Evolutionary conservation across 2,797 vertebrate genomes (phyloP).

Genomic region (Sebastes nivosus): DNA sequence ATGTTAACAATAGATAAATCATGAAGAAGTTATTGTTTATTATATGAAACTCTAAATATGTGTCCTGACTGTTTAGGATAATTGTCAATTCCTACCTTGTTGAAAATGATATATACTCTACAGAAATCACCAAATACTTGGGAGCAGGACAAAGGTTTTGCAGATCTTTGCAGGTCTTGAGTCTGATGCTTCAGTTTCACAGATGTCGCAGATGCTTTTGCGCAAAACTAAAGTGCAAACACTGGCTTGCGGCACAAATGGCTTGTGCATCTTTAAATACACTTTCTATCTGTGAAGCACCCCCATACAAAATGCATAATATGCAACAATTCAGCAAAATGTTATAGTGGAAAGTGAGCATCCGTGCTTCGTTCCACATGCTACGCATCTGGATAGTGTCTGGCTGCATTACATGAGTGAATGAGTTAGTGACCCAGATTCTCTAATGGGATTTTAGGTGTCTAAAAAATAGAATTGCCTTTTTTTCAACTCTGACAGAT

Average conservation of each 20-base stretch:
- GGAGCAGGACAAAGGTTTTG: not conserved
- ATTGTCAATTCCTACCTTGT: not conserved
- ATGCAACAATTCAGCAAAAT: conserved; percentile 72
- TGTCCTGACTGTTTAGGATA: not conserved
- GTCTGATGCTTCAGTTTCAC: not conserved
- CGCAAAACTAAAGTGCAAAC: conserved; percentile 13
- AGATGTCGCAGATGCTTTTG: not conserved
- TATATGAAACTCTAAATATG: not conserved
- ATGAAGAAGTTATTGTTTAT: not conserved
- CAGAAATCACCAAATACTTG: not conserved
- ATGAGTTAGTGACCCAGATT: conserved; percentile 89
- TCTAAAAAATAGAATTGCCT: conserved; percentile 46
- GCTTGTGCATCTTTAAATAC: conserved; percentile 71
- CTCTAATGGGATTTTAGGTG: conserved; percentile 81
- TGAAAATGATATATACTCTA: not conserved
- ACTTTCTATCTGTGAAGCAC: conserved; percentile 51
- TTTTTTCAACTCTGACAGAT: conserved; percentile 59
- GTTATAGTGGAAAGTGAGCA: conserved; percentile 68
- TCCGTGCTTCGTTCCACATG: conserved; percentile 70
- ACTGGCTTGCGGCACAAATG: conserved; percentile 49
- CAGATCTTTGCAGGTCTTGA: not conserved
- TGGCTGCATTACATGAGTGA: conserved; percentile 88
- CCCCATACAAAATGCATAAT: conserved; percentile 69
- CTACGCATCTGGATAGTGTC: conserved; percentile 86
- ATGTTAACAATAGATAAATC: not conserved